Base-by-base conservation (phyloP, 2,113 vertebrate genomes). In the Poicephalus meyeri region DNA sequence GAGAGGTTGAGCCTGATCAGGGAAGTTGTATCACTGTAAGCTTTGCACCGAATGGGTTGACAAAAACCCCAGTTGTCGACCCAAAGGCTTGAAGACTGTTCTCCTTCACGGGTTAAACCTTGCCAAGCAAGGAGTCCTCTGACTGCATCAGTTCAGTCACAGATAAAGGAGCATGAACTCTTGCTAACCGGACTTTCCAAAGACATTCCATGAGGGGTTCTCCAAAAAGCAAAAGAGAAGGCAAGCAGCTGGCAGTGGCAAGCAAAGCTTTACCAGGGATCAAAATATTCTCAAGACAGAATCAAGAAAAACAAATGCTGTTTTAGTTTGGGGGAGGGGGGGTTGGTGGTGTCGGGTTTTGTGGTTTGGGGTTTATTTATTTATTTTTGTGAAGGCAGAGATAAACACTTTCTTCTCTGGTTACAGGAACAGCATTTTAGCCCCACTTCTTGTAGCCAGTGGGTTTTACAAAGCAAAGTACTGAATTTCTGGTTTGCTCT, bases 1-100 rank as follows among this genome's bases (percentile, higher is more conserved):
- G 60, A 69, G 24, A 44, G 13, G 6, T 19, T 58, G 53, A 10
- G 12, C 37, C n/a, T 65, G n/a, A 73, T 39, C 65, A 49, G 42
- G n/a, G 23, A 80, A 69, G 18, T 37, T 80, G 13, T 42, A 24
- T 47, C 41, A 46, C 14, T 42, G 42, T 39, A 69, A 64, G 5
- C 20, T 64, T 78, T 53, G 66, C n/a, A 64, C 37, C 0, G 2
- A 69, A 69, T 53, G 2, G 4, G 17, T 58, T 77, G 41, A 3
- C 52, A 72, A 80, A 58, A 46, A 0, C 0, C 13, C 29, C 41
- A 66, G 14, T 63, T 37, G n/a, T 58, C 0, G 0, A 47, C n/a
- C 26, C 19, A 72, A 77, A 73, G 33, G 3, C 39, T 69, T 63
- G 42, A 71, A 68, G 37, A 37, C 11, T 35, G n/a, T 39, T 25